phyloP scores from a whole-genome alignment of 1,140 invertebrate genomes.

The Eubasilissa regina region DNA sequence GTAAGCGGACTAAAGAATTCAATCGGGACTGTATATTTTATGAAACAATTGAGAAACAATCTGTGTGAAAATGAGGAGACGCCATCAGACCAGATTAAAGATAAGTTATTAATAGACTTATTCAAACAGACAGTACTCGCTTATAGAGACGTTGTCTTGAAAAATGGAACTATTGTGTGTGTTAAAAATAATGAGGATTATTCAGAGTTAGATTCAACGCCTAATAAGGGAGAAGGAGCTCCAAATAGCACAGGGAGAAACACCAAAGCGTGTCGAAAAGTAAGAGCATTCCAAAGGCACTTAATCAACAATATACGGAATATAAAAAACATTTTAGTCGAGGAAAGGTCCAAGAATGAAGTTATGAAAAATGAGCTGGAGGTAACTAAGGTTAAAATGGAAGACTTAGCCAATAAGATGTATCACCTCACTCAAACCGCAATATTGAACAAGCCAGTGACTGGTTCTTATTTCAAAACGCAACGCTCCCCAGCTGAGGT shows the following conservation, averaged over 20 bases:
- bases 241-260: no score
- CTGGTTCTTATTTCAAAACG: neutral
- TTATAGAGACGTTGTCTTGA: constrained; percentile 1
- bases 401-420: neutral
- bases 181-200: no score
- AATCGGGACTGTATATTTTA: neutral
- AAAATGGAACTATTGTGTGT: neutral
- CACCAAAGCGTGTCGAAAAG: no score
- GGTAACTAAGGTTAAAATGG: neutral
- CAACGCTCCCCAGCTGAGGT: neutral
- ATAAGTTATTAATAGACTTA: no score
- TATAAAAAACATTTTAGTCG: no score
- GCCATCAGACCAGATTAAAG: neutral
- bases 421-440: neutral
- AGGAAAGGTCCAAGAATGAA: neutral
- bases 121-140: neutral
- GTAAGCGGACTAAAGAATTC: neutral
- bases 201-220: no score
- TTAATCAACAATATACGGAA: no score
- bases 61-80: neutral
- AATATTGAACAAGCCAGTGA: neutral
- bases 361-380: neutral
- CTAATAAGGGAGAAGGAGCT: no score
- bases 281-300: no score
- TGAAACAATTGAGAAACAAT: neutral